Evolutionary conservation across 1,140 invertebrate genomes (phyloP).

Genomic region (Subanguina moxae): DNA sequence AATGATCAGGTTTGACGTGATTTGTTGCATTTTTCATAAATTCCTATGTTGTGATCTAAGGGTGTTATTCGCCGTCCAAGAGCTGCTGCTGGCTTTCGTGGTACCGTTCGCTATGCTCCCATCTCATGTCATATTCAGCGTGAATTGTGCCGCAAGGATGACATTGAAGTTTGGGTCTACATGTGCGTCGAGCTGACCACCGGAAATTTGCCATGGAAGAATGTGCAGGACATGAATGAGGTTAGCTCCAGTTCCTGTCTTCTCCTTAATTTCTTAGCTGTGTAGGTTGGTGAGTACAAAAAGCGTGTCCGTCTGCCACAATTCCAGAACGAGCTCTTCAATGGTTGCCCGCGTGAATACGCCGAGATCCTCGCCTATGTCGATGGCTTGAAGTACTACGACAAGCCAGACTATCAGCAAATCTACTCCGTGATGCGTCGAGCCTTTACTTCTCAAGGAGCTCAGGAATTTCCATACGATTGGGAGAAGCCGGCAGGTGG

Average conservation of each 20-base stretch:
- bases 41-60: slow-evolving; percentile 19
- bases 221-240: slow-evolving; percentile 39
- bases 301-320: neutral
- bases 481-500: slow-evolving; percentile 18
- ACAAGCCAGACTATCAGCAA: slow-evolving; percentile 20
- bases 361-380: no score
- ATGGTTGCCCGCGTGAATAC: slow-evolving; percentile 13
- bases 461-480: slow-evolving; percentile 49
- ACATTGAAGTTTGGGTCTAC: slow-evolving; percentile 42
- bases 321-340: slow-evolving; percentile 14
- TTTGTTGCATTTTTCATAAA: no score
- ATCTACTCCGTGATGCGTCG: slow-evolving; percentile 20
- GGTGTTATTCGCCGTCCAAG: slow-evolving; percentile 43
- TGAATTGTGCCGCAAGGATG: slow-evolving; percentile 40
- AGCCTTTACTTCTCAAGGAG: slow-evolving; percentile 22
- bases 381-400: slow-evolving; percentile 7
- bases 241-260: slow-evolving; percentile 38
- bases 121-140: slow-evolving; percentile 43
- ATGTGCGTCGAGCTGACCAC: slow-evolving; percentile 40
- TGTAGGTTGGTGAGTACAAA: slow-evolving; percentile 17
- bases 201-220: slow-evolving; percentile 45
- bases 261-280: no score
- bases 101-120: slow-evolving; percentile 50
- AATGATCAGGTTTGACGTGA: slow-evolving; percentile 32
- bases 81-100: slow-evolving; percentile 43